A percentile compares a stretch with the other conserved stretches of the same genome.
These are phyloP conservation scores for Cottus gobio DNA, from an alignment of 2,113 vertebrate species.

Conservation along the genomic window DNA sequence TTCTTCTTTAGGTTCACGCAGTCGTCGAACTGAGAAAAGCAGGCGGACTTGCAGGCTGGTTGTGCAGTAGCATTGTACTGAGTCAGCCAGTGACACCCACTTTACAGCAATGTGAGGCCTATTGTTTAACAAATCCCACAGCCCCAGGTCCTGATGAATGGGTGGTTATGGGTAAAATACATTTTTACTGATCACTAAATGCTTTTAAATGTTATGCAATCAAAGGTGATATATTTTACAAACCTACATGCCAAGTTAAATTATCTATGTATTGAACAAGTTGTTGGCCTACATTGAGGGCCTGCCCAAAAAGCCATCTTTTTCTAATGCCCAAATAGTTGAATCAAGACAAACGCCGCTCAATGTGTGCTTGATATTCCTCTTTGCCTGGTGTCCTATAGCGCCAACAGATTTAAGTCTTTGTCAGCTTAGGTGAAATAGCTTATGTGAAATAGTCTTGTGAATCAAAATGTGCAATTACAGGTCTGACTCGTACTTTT, in stretches of 20 bases:
- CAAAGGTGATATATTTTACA: constrained; percentile 43
- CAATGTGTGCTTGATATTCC: constrained; percentile 55
- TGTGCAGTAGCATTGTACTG: constrained; percentile 95
- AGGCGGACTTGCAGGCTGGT: constrained; percentile 96
- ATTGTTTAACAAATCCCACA: background rate
- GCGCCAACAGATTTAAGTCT: background rate
- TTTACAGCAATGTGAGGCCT: constrained; percentile 82
- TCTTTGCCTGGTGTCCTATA: constrained; percentile 4
- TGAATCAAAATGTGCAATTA: constrained; percentile 42
- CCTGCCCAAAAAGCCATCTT: constrained; percentile 69
- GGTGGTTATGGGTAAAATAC: constrained; percentile 18
- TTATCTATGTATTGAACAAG: constrained; percentile 14
- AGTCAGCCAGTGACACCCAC: constrained; percentile 96
- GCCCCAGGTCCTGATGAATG: background rate
- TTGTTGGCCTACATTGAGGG: constrained; percentile 36
- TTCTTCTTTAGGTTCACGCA: constrained; percentile 81
- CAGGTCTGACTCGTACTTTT: constrained; percentile 40
- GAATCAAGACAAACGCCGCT: constrained; percentile 64
- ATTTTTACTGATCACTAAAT: constrained; percentile 7
- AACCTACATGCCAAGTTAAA: constrained; percentile 57
- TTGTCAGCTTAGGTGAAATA: constrained; percentile 43
- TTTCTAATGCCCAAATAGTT: constrained; percentile 61
- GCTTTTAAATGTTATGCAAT: constrained; percentile 20
- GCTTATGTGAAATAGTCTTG: constrained; percentile 18
- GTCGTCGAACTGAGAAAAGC: constrained; percentile 95